Percentiles rank a stretch among this genome's conserved stretches.
These are phyloP conservation scores for Drosophila meridiana DNA, from an alignment of 2,888 invertebrate genomes.

Conservation along the genomic window DNA sequence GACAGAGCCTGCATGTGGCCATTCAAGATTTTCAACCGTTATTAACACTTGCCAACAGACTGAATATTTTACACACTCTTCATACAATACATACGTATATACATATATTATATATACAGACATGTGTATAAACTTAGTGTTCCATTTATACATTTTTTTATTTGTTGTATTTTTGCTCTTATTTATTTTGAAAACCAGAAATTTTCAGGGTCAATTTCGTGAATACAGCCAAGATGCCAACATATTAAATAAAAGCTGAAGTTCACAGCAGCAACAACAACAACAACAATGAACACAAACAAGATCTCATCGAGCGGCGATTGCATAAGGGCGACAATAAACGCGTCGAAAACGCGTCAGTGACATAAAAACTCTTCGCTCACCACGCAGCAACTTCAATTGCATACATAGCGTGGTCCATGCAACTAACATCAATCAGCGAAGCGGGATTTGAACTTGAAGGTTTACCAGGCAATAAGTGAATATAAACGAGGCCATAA, in stretches of 20 bases:
- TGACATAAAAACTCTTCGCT: conserved; percentile 65
- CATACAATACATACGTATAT: background rate
- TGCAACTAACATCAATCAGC: conserved; percentile 35
- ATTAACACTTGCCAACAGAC: conserved; percentile 18
- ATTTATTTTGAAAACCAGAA: conserved; percentile 76
- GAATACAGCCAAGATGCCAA: conserved; percentile 52
- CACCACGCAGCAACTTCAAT: conserved; percentile 66
- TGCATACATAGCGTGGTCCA: conserved; percentile 64
- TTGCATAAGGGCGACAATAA: conserved; percentile 75
- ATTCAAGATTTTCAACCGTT: conserved; percentile 37
- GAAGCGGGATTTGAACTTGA: conserved; percentile 59
- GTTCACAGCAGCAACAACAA: conserved; percentile 37
- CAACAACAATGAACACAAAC: conserved; percentile 50
- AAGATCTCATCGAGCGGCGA: conserved; percentile 51
- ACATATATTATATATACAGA: background rate
- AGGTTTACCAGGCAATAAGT: conserved; percentile 33
- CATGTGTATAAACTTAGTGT: conserved; percentile 21
- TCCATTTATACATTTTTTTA: conserved; percentile 16
- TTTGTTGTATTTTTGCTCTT: conserved; percentile 49
- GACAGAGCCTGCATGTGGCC: background rate
- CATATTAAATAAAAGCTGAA: conserved; percentile 45
- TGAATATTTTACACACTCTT: conserved; percentile 4
- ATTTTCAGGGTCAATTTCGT: conserved; percentile 80
- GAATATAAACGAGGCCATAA: conserved; percentile 34
- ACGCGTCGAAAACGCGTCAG: conserved; percentile 41